A percentile compares a stretch with the other conserved stretches of the same genome.
Evolutionary conservation across 2,797 vertebrate species (phyloP).

Genomic region (Xenopus petersii): DNA sequence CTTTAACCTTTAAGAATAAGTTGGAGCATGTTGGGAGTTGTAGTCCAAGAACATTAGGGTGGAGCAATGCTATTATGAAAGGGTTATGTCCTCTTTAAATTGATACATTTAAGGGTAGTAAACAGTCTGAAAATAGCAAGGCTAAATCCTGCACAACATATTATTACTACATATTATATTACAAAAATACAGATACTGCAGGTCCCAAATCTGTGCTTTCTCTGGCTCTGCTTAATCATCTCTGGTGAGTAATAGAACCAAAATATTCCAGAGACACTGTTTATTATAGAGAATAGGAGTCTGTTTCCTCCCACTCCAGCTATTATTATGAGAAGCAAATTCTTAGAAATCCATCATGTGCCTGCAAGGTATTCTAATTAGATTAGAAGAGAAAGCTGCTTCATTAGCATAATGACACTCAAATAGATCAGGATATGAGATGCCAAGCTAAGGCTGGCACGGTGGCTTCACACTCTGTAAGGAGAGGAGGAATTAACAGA

Average conservation of each 20-base stretch:
- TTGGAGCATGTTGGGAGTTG: no score
- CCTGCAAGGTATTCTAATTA: slow-evolving; percentile 24
- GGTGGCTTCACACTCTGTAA: slow-evolving; percentile 16
- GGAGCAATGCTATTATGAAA: no score
- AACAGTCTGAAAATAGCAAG: no score
- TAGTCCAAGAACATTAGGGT: no score
- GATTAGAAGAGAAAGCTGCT: slow-evolving; percentile 17
- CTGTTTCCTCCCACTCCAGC: slow-evolving; percentile 25
- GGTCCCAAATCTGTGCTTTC: neutral
- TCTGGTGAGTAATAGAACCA: slow-evolving; percentile 12
- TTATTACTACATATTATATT: no score
- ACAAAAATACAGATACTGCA: no score
- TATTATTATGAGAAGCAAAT: slow-evolving; percentile 44
- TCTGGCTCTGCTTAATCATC: slow-evolving; percentile 1
- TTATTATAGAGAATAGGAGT: slow-evolving; percentile 17
- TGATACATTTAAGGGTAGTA: no score
- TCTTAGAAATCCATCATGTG: slow-evolving; percentile 23
- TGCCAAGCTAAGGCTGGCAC: slow-evolving; percentile 34
- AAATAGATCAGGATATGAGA: slow-evolving; percentile 35
- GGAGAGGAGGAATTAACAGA: slow-evolving; percentile 31
- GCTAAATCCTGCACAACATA: no score
- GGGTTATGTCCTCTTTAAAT: no score
- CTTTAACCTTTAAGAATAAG: no score
- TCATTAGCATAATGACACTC: slow-evolving; percentile 44
- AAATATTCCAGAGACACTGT: slow-evolving; percentile 26